These are phyloP conservation scores for Mythimna lalbum DNA, from an alignment of 2,888 invertebrate genomes.

Conservation along the genomic window DNA sequence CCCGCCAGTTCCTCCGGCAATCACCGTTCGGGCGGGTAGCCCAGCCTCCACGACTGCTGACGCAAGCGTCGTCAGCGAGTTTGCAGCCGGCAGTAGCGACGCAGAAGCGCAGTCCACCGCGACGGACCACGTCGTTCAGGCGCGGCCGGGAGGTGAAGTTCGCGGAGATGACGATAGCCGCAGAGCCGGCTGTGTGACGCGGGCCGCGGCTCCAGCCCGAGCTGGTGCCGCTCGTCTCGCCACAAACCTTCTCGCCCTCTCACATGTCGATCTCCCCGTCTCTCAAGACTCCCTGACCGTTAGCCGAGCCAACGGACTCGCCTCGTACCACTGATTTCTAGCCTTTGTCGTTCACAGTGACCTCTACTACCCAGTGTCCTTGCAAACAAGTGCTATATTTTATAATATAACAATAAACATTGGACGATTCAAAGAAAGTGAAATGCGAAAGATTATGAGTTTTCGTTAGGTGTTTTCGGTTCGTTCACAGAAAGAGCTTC, in stretches of 20 bases:
- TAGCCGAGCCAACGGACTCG: slow-evolving; percentile 75
- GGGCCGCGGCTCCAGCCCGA: slow-evolving; percentile 89
- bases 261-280: slow-evolving; percentile 62
- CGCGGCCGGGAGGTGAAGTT: slow-evolving; percentile 90
- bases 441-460: slow-evolving; percentile 41
- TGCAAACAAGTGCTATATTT: slow-evolving; percentile 41
- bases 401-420: slow-evolving; percentile 30
- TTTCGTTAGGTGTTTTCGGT: slow-evolving; percentile 49
- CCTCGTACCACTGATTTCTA: slow-evolving; percentile 85
- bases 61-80: slow-evolving; percentile 87
- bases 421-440: slow-evolving; percentile 37
- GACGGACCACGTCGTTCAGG: slow-evolving; percentile 86
- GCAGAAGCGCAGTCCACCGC: slow-evolving; percentile 80
- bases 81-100: slow-evolving; percentile 80
- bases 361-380: slow-evolving; percentile 35
- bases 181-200: slow-evolving; percentile 86
- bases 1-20: slow-evolving; percentile 93
- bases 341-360: slow-evolving; percentile 31
- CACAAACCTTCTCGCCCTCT: slow-evolving; percentile 69
- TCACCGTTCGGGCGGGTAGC: slow-evolving; percentile 91
- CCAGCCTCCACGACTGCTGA: slow-evolving; percentile 77
- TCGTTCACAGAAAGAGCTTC: slow-evolving; percentile 72
- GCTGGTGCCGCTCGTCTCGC: slow-evolving; percentile 88
- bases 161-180: slow-evolving; percentile 79
- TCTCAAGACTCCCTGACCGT: slow-evolving; percentile 77